Conservation (phyloP, 2,113 vertebrate species). For the Ameiurus melas region DNA sequence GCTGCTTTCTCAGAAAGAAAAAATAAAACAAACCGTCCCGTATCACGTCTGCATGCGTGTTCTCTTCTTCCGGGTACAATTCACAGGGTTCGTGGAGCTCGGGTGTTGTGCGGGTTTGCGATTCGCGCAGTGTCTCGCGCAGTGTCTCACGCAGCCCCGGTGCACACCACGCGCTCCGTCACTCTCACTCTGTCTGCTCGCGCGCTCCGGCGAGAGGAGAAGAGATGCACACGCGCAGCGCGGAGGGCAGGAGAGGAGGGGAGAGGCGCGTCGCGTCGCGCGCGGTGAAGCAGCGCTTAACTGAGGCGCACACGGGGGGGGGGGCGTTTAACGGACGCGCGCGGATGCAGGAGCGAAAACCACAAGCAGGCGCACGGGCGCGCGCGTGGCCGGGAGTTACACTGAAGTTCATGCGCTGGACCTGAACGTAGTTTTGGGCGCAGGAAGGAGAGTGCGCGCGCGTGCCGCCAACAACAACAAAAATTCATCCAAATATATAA, state of each 20-base stretch:
- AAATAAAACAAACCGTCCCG: neutral
- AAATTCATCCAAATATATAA: too few relatives aligned
- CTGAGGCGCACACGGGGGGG: neutral
- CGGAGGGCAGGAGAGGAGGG: neutral
- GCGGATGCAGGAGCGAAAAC: neutral
- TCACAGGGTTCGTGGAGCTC: neutral
- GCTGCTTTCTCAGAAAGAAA: neutral
- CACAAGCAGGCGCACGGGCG: neutral
- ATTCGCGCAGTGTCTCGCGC: neutral
- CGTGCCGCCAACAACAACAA: neutral
- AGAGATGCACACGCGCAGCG: neutral
- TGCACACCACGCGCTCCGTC: conserved; percentile 34
- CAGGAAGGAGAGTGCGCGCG: neutral
- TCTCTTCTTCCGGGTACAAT: neutral
- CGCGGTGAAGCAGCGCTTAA: neutral
- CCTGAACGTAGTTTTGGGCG: neutral
- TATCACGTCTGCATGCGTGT: neutral
- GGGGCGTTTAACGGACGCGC: neutral
- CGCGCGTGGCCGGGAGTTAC: too few relatives aligned
- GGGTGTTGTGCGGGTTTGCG: neutral
- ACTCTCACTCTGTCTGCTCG: conserved; percentile 15
- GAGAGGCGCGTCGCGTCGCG: neutral
- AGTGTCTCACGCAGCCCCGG: conserved; percentile 31
- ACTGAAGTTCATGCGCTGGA: neutral
- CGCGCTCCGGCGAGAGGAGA: neutral